phyloP scores from a whole-genome alignment of 1,140 invertebrate species.

The Cyphomyrmex costatus region DNA sequence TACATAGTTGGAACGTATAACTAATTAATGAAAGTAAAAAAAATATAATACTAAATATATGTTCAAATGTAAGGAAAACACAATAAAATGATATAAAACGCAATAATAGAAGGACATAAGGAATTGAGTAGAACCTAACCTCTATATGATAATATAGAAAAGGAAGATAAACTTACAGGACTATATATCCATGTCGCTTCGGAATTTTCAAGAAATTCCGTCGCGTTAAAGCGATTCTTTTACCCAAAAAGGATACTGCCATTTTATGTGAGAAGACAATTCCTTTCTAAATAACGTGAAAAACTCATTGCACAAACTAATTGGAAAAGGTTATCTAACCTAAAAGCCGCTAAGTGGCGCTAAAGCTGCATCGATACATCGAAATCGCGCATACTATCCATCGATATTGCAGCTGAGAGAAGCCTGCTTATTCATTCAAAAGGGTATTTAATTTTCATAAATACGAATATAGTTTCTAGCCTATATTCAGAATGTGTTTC shows the following conservation, averaged over 20 bases:
- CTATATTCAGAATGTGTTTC: too few relatives aligned
- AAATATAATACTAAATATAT: not conserved
- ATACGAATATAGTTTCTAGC: too few relatives aligned
- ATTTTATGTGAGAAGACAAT: constrained; percentile 70
- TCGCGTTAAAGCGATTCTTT: constrained; percentile 79
- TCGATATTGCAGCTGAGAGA: too few relatives aligned
- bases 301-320: constrained; percentile 10
- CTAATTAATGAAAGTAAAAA: not conserved
- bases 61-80: not conserved
- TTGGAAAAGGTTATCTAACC: not conserved
- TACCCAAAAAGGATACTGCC: constrained; percentile 82
- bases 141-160: constrained; percentile 14
- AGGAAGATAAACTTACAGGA: constrained; percentile 84
- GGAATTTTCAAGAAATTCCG: constrained; percentile 81
- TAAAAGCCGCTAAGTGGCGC: not conserved
- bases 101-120: constrained; percentile 27
- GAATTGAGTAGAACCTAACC: constrained; percentile 65
- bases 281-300: constrained; percentile 20
- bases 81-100: not conserved
- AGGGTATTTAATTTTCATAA: too few relatives aligned
- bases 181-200: constrained; percentile 85
- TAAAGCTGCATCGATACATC: not conserved
- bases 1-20: not conserved
- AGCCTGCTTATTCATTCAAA: too few relatives aligned
- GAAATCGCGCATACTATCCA: not conserved